Evolutionary conservation across 2,797 vertebrate genomes (phyloP).

Genomic region (Liparis tanakae): DNA sequence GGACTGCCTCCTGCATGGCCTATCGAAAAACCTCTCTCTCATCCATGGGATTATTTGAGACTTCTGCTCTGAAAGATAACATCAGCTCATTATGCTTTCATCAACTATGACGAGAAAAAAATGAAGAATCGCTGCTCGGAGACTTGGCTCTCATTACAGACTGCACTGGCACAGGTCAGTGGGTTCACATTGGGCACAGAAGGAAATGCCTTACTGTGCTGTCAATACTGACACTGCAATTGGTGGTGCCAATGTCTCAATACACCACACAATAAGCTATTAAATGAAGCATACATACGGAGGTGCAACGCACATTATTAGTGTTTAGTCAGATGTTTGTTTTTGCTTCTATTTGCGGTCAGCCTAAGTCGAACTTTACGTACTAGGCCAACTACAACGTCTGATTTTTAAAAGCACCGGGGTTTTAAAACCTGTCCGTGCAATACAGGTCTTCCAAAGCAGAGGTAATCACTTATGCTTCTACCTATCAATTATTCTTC

Average conservation of each 20-base stretch:
- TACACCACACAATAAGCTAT: conserved; percentile 6
- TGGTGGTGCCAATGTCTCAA: conserved; percentile 38
- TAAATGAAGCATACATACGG: conserved; percentile 5
- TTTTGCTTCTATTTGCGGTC: neutral
- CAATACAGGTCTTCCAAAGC: conserved; percentile 12
- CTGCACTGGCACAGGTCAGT: conserved; percentile 57
- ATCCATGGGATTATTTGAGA: conserved; percentile 62
- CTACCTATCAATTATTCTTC: conserved; percentile 42
- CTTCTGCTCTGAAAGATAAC: conserved; percentile 49
- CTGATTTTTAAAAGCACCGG: neutral
- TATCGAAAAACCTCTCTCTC: conserved; percentile 36
- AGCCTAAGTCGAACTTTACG: neutral
- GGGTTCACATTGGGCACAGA: conserved; percentile 52
- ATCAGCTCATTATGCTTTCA: conserved; percentile 58
- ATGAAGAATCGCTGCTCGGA: conserved; percentile 49
- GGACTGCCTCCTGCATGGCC: conserved; percentile 9
- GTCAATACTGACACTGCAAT: conserved; percentile 44
- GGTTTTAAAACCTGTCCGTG: neutral
- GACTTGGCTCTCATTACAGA: conserved; percentile 51
- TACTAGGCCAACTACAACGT: neutral
- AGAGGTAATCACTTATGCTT: conserved; percentile 21
- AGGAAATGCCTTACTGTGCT: conserved; percentile 45
- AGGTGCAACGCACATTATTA: neutral
- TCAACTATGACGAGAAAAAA: conserved; percentile 48
- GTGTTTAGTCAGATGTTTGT: conserved; percentile 5